Conservation (phyloP, 2,888 invertebrate species). For the Hemicrepidius hirtus region DNA sequence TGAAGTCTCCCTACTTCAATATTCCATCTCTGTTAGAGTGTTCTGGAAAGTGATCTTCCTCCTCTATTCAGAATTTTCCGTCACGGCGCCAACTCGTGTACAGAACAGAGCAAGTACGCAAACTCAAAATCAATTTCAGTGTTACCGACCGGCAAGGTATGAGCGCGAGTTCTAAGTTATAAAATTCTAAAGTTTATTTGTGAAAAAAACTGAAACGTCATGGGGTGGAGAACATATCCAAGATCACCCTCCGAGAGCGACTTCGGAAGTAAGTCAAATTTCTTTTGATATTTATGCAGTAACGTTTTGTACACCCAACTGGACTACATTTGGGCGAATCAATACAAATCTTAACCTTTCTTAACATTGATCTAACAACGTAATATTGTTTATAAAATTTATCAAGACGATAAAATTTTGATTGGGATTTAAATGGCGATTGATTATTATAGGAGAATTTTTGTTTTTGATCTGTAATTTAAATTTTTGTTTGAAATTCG, state of each 20-base stretch:
- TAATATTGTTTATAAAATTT: not conserved
- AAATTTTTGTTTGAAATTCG: not conserved
- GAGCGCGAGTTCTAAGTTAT: slow-evolving; percentile 33
- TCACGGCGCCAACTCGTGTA: slow-evolving; percentile 36
- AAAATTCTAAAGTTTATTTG: slow-evolving; percentile 2
- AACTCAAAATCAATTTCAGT: slow-evolving; percentile 32
- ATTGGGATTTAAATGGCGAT: not conserved
- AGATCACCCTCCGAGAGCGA: slow-evolving; percentile 62
- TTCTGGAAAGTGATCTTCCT: not conserved
- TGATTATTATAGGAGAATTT: not conserved
- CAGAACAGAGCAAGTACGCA: slow-evolving; percentile 27
- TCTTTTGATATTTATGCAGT: not conserved
- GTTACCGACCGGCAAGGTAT: slow-evolving; percentile 40
- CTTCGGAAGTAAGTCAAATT: slow-evolving; percentile 60
- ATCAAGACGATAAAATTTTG: not conserved
- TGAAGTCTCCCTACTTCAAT: not conserved
- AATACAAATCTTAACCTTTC: slow-evolving; percentile 38
- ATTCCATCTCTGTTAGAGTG: slow-evolving; percentile 9
- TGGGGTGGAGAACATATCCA: slow-evolving; percentile 63
- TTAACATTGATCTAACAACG: slow-evolving; percentile 30
- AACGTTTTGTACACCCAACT: not conserved
- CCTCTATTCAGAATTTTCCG: slow-evolving; percentile 22
- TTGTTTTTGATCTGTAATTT: not conserved
- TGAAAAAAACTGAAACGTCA: slow-evolving; percentile 17
- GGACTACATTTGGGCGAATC: not conserved